Conservation (phyloP, 2,113 vertebrate species). For the Prionailurus bengalensis region DNA sequence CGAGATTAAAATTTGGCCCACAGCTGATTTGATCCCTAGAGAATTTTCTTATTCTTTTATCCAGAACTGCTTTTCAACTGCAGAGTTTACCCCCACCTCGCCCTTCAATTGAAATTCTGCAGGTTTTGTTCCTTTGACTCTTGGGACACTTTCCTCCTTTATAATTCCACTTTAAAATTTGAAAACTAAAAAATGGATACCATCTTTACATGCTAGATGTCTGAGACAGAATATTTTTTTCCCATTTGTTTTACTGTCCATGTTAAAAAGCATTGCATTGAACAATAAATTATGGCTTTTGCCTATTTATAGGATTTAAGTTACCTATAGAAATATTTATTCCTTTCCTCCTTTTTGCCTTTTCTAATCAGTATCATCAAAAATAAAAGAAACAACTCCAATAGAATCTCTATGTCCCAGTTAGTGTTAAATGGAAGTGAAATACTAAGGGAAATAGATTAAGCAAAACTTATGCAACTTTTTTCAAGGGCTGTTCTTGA, state of each 20-base stretch:
- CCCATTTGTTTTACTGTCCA: constrained; percentile 39
- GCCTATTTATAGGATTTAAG: neutral
- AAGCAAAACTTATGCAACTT: neutral
- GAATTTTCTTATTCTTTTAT: constrained; percentile 79
- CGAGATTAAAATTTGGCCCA: constrained; percentile 80
- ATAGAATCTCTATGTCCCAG: neutral
- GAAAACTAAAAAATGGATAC: constrained; percentile 51
- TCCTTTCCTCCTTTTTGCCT: neutral
- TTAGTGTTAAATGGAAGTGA: neutral
- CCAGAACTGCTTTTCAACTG: constrained; percentile 56
- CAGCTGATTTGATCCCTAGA: constrained; percentile 73
- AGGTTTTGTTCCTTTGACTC: constrained; percentile 69
- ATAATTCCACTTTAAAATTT: constrained; percentile 52
- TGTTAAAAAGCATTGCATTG: neutral
- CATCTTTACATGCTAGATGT: constrained; percentile 4
- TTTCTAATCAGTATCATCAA: constrained; percentile 38
- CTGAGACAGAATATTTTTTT: constrained; percentile 15
- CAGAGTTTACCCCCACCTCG: neutral
- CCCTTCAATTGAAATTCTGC: constrained; percentile 64
- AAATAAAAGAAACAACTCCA: constrained; percentile 22
- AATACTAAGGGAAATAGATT: neutral
- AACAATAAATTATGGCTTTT: constrained; percentile 43
- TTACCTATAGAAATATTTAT: constrained; percentile 24
- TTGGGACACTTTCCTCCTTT: constrained; percentile 39
- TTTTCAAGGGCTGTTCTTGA: neutral